These are phyloP conservation scores for Trogon melanurus DNA, from an alignment of 2,113 vertebrate species.

Conservation along the genomic window DNA sequence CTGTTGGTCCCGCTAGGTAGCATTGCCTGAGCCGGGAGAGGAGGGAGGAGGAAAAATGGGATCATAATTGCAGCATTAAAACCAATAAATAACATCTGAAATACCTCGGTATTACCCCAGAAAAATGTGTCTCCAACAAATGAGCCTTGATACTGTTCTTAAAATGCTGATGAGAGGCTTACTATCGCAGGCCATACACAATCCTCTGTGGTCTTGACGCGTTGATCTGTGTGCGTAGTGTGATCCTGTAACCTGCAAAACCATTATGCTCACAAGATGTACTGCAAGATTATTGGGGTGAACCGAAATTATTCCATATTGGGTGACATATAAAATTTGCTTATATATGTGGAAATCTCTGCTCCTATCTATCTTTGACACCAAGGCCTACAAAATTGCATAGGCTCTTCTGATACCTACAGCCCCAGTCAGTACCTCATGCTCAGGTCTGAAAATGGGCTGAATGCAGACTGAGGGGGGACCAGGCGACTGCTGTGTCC, in stretches of 20 bases:
- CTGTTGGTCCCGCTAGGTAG: accelerated
- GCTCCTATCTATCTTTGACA: neutral
- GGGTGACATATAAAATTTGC: neutral
- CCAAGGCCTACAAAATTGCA: neutral
- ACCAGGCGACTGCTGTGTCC: neutral
- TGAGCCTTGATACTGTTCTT: neutral
- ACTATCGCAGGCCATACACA: neutral
- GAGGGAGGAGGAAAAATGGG: neutral
- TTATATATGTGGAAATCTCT: neutral
- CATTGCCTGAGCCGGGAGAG: neutral
- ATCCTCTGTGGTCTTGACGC: neutral
- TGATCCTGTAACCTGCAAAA: neutral
- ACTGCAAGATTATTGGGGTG: neutral
- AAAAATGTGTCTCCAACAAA: neutral
- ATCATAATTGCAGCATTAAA: neutral
- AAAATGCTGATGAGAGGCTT: neutral
- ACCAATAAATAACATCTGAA: neutral
- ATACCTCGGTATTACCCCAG: neutral
- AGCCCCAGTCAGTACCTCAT: neutral
- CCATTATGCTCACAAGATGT: neutral
- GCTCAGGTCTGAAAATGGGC: neutral
- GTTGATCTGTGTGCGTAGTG: too few species aligned
- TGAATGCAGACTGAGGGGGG: neutral
- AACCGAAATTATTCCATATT: neutral
- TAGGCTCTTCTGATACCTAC: neutral